These are phyloP conservation scores for Dendrocincla tyrannina DNA, from an alignment of 2,797 vertebrate genomes.

Conservation along the genomic window DNA sequence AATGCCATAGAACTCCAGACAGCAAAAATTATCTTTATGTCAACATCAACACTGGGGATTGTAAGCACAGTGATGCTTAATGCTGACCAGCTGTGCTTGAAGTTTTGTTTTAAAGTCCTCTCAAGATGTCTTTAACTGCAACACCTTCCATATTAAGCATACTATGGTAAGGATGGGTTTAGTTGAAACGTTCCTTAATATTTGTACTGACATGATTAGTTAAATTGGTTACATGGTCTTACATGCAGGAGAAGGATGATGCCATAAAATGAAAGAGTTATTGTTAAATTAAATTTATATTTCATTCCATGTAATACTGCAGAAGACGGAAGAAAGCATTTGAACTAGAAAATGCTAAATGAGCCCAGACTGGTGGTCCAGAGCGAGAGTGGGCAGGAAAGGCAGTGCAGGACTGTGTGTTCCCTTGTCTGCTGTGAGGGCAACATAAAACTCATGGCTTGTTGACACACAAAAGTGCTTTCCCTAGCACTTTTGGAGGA, in stretches of 20 bases:
- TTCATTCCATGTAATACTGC: neutral
- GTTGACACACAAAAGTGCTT: neutral
- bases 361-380: neutral
- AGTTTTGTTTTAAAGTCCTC: conserved; percentile 23
- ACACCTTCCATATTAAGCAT: neutral
- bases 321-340: neutral
- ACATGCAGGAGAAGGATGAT: neutral
- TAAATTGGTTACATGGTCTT: neutral
- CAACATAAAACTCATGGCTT: neutral
- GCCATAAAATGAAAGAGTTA: neutral
- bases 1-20: neutral
- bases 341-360: neutral
- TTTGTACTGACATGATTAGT: neutral
- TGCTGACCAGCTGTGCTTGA: conserved; percentile 19
- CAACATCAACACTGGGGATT: neutral
- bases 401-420: neutral
- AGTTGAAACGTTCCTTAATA: neutral
- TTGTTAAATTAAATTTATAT: neutral
- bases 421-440: neutral
- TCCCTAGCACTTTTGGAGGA: neutral
- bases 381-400: neutral
- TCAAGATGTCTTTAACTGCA: neutral
- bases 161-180: neutral
- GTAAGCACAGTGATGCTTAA: neutral
- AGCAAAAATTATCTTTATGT: conserved; percentile 18